Evolutionary conservation across 1,140 invertebrate genomes (phyloP).

Genomic region (Polypedilum pembai): DNA sequence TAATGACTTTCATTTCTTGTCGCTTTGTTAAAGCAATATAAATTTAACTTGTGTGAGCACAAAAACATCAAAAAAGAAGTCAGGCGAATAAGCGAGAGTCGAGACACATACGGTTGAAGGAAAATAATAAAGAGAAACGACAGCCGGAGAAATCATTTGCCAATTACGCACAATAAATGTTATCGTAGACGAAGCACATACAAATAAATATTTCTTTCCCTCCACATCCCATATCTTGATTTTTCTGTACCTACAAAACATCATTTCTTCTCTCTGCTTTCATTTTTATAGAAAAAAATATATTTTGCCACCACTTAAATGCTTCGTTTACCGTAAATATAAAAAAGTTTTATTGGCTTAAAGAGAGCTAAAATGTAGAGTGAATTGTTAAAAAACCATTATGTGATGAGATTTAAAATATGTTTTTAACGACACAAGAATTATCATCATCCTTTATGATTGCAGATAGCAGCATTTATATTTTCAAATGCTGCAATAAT

Average conservation of each 20-base stretch:
- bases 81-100: not conserved
- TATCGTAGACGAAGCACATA: not conserved
- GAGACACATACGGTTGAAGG: not conserved
- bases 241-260: not conserved
- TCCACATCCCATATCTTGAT: not conserved
- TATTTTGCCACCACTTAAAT: too few relatives aligned
- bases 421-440: not conserved
- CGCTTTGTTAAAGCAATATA: not conserved
- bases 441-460: not conserved
- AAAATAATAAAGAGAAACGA: not conserved
- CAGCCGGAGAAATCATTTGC: constrained; percentile 7
- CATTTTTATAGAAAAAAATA: too few relatives aligned
- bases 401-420: not conserved
- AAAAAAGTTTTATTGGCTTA: too few relatives aligned
- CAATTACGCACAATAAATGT: not conserved
- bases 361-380: not conserved
- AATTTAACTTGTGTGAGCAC: not conserved
- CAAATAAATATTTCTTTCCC: not conserved
- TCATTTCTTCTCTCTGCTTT: too few relatives aligned
- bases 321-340: too few relatives aligned
- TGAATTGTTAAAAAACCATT: not conserved
- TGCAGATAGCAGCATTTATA: not conserved
- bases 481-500: not conserved
- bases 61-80: not conserved
- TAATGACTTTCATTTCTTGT: not conserved